phyloP scores from a whole-genome alignment of 2,888 invertebrate species.

The Drosophila nigricruria region DNA sequence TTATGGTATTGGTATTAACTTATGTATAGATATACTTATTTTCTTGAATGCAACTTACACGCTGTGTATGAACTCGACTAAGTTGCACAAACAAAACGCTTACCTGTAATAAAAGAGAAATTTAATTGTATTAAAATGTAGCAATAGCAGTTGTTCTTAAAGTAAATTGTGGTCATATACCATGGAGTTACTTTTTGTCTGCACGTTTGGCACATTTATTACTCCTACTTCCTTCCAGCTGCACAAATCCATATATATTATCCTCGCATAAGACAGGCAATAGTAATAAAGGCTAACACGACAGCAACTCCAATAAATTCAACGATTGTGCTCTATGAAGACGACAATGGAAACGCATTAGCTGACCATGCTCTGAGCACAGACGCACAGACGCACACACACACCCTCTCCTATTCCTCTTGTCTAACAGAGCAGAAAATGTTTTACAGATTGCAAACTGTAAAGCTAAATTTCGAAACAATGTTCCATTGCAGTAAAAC shows the following conservation, averaged over 20 bases:
- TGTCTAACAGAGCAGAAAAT: constrained; percentile 15
- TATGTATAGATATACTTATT: constrained; percentile 22
- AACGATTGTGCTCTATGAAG: constrained; percentile 44
- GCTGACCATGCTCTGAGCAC: constrained; percentile 18
- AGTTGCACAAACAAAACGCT: constrained; percentile 51
- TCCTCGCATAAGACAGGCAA: constrained; percentile 67
- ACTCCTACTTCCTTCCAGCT: not conserved
- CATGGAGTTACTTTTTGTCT: constrained; percentile 35
- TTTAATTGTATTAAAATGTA: not conserved
- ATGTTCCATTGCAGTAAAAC: constrained; percentile 26
- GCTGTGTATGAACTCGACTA: constrained; percentile 13
- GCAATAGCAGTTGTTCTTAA: constrained; percentile 5
- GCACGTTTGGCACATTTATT: constrained; percentile 60
- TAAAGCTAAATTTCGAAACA: constrained; percentile 39
- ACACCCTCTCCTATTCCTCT: not conserved
- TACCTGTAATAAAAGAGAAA: constrained; percentile 55
- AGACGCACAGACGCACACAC: no score
- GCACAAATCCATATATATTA: constrained; percentile 70
- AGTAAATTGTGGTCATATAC: constrained; percentile 43
- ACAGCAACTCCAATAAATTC: constrained; percentile 66
- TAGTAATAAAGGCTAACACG: constrained; percentile 71
- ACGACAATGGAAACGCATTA: constrained; percentile 79
- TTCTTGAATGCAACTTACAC: constrained; percentile 56
- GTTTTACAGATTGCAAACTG: constrained; percentile 29
- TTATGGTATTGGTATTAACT: constrained; percentile 23